Evolutionary conservation across 2,888 invertebrate genomes (phyloP).

Genomic region (Cremastinae sp.): DNA sequence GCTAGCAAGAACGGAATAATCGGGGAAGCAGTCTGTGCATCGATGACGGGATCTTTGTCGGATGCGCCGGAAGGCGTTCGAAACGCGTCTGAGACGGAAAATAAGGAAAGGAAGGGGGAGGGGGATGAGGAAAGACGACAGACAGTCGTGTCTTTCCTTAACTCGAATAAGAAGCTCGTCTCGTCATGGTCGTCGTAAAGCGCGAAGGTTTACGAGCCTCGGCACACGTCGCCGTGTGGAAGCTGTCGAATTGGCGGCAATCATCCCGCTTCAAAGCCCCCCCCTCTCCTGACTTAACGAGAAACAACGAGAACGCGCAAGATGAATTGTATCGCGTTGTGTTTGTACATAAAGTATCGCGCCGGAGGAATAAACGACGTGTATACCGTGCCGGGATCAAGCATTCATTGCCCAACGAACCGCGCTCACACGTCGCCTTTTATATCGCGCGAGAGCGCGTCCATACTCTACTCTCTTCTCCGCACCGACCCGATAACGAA

Average conservation of each 20-base stretch:
- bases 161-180: constrained; percentile 25
- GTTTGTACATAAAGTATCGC: constrained; percentile 9
- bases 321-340: constrained; percentile 40
- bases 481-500: constrained; percentile 10
- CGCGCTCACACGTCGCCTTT: constrained; percentile 15
- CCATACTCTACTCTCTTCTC: constrained; percentile 13
- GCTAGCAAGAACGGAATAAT: constrained; percentile 6
- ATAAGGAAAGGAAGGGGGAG: too few species aligned
- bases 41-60: constrained; percentile 46
- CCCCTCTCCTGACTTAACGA: constrained; percentile 1
- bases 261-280: constrained; percentile 30
- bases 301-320: not conserved
- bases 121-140: constrained; percentile 25
- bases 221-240: constrained; percentile 23
- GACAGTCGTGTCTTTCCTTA: constrained; percentile 32
- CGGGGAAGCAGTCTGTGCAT: constrained; percentile 21
- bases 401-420: constrained; percentile 41
- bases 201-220: constrained; percentile 59
- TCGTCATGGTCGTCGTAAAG: constrained; percentile 60
- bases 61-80: constrained; percentile 21
- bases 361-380: constrained; percentile 8
- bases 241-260: constrained; percentile 48
- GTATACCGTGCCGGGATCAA: constrained; percentile 34
- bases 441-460: constrained; percentile 18
- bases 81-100: not conserved